Evolutionary conservation across 2,797 vertebrate species (phyloP).

Genomic region (Meriones psammophilus): DNA sequence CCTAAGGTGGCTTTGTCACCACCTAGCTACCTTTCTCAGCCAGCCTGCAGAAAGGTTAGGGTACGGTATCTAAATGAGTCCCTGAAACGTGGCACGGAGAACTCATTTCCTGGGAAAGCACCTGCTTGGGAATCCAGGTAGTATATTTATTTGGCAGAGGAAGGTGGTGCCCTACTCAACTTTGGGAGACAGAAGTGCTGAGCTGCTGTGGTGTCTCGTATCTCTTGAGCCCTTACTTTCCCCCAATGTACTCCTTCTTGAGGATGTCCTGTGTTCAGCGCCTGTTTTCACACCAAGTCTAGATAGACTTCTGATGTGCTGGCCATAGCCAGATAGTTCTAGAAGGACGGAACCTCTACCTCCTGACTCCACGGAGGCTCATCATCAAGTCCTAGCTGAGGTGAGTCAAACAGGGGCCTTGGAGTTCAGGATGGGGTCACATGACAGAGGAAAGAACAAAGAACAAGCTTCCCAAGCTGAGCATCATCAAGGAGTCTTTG

Average conservation of each 20-base stretch:
- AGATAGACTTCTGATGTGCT: background rate
- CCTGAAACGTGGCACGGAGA: background rate
- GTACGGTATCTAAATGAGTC: background rate
- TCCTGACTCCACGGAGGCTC: background rate
- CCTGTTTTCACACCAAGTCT: background rate
- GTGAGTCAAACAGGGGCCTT: background rate
- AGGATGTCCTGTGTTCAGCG: background rate
- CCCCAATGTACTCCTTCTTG: background rate
- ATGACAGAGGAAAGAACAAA: background rate
- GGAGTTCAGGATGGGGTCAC: background rate
- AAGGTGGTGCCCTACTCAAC: background rate
- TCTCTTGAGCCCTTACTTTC: background rate
- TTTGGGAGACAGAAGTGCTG: background rate
- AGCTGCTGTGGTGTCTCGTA: background rate
- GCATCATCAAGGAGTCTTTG: background rate
- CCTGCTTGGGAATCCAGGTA: background rate
- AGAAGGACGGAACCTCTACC: background rate
- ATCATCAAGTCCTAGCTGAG: background rate
- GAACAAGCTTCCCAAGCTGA: background rate
- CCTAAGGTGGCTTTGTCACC: background rate
- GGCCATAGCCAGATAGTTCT: background rate
- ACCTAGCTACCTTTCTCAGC: background rate
- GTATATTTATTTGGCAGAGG: background rate
- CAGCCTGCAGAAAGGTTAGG: background rate
- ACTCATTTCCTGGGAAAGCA: constrained; percentile 6